These are phyloP conservation scores for Margaritifera margaritifera DNA, from an alignment of 2,888 invertebrate species.

Conservation along the genomic window DNA sequence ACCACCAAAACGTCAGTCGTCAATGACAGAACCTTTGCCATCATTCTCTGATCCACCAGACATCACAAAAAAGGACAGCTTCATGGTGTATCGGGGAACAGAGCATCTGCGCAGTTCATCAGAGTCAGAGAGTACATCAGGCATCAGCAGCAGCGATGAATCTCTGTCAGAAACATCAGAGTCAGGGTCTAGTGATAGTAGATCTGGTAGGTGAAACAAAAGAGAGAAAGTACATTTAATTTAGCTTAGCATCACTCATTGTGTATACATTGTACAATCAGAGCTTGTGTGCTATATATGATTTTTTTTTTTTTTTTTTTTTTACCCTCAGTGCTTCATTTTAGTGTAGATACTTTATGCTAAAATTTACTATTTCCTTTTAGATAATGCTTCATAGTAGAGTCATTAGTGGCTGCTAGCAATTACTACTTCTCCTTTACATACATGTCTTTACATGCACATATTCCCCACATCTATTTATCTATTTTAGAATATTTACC, in stretches of 20 bases:
- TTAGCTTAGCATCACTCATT: slow-evolving; percentile 6
- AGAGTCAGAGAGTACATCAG: slow-evolving; percentile 66
- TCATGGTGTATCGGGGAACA: slow-evolving; percentile 73
- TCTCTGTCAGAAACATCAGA: slow-evolving; percentile 60
- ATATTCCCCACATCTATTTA: too few relatives aligned
- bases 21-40: slow-evolving; percentile 48
- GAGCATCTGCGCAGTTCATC: slow-evolving; percentile 60
- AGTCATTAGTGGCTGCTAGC: too few relatives aligned
- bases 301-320: too few relatives aligned
- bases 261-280: slow-evolving; percentile 1
- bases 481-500: too few relatives aligned
- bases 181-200: slow-evolving; percentile 60
- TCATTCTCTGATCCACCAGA: slow-evolving; percentile 53
- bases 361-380: too few relatives aligned
- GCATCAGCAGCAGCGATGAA: slow-evolving; percentile 66
- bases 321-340: too few relatives aligned
- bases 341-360: too few relatives aligned
- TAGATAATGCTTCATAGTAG: too few relatives aligned
- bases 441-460: too few relatives aligned
- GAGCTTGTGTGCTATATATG: too few relatives aligned
- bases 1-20: slow-evolving; percentile 59
- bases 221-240: not conserved
- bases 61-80: slow-evolving; percentile 72
- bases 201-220: slow-evolving; percentile 50
- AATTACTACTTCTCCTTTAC: too few relatives aligned